phyloP scores from a whole-genome alignment of 1,140 invertebrate species.

The Formica exsecta region DNA sequence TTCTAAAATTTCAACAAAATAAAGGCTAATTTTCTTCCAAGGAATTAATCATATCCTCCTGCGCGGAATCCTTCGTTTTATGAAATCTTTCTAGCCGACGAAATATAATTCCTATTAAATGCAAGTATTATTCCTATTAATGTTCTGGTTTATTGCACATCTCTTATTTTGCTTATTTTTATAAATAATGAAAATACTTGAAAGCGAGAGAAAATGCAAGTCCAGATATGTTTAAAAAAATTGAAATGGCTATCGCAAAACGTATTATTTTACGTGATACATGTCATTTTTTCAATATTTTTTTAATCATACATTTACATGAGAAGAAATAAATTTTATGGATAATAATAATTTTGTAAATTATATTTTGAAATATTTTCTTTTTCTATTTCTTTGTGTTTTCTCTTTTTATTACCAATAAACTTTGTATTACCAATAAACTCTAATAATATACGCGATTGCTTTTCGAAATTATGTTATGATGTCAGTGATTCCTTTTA shows the following conservation, averaged over 20 bases:
- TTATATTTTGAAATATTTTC: neutral
- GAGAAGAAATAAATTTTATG: neutral
- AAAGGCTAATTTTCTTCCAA: neutral
- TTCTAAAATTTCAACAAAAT: neutral
- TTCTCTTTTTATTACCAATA: neutral
- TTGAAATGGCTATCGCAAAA: neutral
- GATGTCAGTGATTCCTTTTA: neutral
- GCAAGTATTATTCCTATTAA: neutral
- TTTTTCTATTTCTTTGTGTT: neutral
- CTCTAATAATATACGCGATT: neutral
- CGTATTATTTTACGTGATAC: neutral
- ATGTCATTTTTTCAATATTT: neutral
- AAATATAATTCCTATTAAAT: neutral
- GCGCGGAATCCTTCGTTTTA: neutral
- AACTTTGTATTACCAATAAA: neutral
- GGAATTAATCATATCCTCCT: neutral
- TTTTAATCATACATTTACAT: neutral
- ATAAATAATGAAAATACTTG: neutral
- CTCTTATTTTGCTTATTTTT: conserved; percentile 6
- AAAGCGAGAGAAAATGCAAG: neutral
- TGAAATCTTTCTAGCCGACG: neutral
- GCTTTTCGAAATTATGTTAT: neutral
- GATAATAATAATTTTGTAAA: neutral
- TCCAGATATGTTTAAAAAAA: neutral
- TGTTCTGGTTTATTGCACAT: neutral